These are phyloP conservation scores for Lerista edwardsae DNA, from an alignment of 2,797 vertebrate species.

Conservation along the genomic window DNA sequence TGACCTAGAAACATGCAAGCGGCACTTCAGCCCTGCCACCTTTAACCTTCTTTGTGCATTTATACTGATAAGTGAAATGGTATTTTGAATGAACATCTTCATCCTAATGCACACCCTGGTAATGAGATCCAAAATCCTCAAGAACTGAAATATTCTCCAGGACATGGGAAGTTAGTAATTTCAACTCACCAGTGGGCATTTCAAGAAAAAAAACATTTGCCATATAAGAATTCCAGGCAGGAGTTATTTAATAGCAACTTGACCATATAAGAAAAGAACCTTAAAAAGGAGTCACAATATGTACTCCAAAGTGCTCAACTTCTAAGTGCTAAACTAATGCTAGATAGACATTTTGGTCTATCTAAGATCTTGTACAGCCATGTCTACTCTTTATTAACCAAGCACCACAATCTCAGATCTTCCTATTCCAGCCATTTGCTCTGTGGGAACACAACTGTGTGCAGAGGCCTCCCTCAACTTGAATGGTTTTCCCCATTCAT, in stretches of 20 bases:
- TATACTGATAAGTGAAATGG: too few relatives aligned
- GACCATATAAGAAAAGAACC: constrained; percentile 2
- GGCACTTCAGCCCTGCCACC: neutral
- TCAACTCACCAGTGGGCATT: neutral
- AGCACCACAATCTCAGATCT: neutral
- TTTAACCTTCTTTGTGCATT: neutral
- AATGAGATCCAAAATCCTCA: neutral
- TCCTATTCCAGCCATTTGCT: neutral
- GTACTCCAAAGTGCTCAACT: constrained; percentile 4
- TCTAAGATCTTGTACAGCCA: neutral
- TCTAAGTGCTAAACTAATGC: neutral
- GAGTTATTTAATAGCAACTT: neutral
- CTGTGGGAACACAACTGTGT: neutral
- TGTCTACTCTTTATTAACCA: neutral
- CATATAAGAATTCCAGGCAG: neutral
- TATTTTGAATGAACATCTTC: neutral
- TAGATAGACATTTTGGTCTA: neutral
- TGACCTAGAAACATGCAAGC: constrained; percentile 3
- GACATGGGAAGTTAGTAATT: neutral
- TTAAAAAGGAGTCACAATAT: neutral
- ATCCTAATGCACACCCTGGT: neutral
- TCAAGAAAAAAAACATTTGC: neutral
- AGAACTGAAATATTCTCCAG: constrained; percentile 2
- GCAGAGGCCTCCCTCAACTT: neutral
- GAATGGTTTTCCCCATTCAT: neutral